Evolutionary conservation across 2,888 invertebrate genomes (phyloP), one percentile per base, ranked within the genome.

Genomic region (Muschampia plurimacula): DNA sequence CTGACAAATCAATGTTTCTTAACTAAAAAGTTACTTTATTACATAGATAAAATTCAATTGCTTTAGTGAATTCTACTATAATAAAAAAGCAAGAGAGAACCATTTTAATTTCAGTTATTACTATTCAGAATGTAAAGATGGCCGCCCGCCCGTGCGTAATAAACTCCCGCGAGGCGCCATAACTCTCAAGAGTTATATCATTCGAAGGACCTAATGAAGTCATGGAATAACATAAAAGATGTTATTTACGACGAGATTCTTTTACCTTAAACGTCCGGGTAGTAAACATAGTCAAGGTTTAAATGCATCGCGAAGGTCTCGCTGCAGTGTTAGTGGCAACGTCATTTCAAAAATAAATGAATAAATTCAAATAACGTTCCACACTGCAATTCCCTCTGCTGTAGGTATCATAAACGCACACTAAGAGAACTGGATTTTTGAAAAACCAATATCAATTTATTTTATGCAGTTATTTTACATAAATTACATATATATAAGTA

Each of bases 121-220:
- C 52, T n/a, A 55, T 72, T 67, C 7, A 22, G 28, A 67, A 52
- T 62, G 41, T 66, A 66, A 66, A 62, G 62, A 67, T 67, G 66
- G 52, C 44, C 59, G 65, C 52, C 41, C 65, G 65, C 52, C 36
- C 65, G 62, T 28, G 65, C 57, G 60, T 63, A 70, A 74, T 74
- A 75, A 74, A 75, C 39, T 66, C 36, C 66, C 60, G 67, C 32
- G 32, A 59, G 67, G 46, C 39, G 71, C 67, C 77, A 82, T 86
- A 84, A 86, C 80, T 82, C 80, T 77, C 74, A 9, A 9, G 52
- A 55, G 63, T 72, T 67, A 67, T 72, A 83, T 82, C 83, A 85
- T 85, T 84, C 75, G 81, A 80, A 81, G 82, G 81, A 84, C 79
- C 83, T 87, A 87, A 89, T 88, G 87, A 88, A 88, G 86, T 84